Conservation (phyloP, 2,113 vertebrate species). For the Mormyrus iriodes region DNA sequence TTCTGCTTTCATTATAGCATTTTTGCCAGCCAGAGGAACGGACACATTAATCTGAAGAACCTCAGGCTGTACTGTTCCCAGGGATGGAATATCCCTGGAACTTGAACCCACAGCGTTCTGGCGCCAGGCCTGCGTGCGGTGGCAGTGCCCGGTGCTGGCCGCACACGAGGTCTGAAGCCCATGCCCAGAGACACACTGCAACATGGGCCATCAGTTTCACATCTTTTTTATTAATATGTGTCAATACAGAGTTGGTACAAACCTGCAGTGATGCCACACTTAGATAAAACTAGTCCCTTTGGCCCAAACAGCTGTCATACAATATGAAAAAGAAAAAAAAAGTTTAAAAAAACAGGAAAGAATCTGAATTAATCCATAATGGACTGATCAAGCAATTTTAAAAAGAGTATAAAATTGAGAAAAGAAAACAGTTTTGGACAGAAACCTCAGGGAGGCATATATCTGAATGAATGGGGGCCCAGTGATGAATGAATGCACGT, state of each 20-base stretch:
- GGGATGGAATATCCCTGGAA: not conserved
- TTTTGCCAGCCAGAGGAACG: not conserved
- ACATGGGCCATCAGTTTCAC: not conserved
- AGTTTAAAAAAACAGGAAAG: constrained; percentile 32
- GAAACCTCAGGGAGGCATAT: not conserved
- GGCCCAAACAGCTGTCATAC: constrained; percentile 55
- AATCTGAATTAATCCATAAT: constrained; percentile 39
- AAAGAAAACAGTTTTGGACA: not conserved
- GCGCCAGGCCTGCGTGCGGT: not conserved
- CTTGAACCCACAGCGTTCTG: not conserved
- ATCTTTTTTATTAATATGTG: constrained; percentile 62
- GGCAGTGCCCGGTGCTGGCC: not conserved
- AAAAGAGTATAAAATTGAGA: constrained; percentile 14
- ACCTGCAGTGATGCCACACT: constrained; percentile 51
- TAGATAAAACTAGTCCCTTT: constrained; percentile 55
- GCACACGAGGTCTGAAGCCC: not conserved
- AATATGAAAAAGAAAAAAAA: not conserved
- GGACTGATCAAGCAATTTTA: constrained; percentile 23
- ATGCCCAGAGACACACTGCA: not conserved
- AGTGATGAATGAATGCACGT: not conserved
- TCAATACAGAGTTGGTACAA: constrained; percentile 57
- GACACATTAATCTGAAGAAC: not conserved
- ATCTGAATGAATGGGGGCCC: not conserved
- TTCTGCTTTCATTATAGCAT: too few species aligned
- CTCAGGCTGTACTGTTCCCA: not conserved